phyloP scores from a whole-genome alignment of 2,888 invertebrate species.

The Pelosia muscerda region DNA sequence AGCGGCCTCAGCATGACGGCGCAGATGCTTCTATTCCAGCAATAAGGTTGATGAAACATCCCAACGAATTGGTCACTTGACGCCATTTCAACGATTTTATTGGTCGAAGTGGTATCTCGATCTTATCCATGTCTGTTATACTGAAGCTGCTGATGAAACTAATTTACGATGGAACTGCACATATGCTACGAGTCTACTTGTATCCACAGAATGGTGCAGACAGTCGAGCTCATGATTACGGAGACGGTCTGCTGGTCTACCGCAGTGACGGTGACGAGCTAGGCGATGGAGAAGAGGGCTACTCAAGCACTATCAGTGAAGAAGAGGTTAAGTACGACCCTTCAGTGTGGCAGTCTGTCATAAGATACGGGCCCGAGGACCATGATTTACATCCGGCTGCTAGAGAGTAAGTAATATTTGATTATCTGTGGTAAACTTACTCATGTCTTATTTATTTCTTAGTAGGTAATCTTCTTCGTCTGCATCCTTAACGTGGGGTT shows the following conservation, averaged over 20 bases:
- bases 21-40: no score
- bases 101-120: no score
- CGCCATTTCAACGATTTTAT: no score
- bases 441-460: no score
- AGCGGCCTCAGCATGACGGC: no score
- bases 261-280: slow-evolving; percentile 77
- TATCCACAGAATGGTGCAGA: slow-evolving; percentile 62
- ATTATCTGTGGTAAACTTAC: no score
- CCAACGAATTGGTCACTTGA: no score
- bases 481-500: no score
- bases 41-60: no score
- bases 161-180: neutral
- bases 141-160: no score
- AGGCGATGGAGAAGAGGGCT: slow-evolving; percentile 86
- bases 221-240: slow-evolving; percentile 78
- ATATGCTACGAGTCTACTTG: neutral
- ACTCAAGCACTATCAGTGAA: slow-evolving; percentile 91
- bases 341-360: slow-evolving; percentile 90
- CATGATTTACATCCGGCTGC: slow-evolving; percentile 81
- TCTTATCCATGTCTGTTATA: no score
- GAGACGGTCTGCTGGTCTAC: slow-evolving; percentile 87
- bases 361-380: slow-evolving; percentile 87
- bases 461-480: no score
- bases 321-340: slow-evolving; percentile 91
- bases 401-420: slow-evolving; percentile 86